phyloP scores from a whole-genome alignment of 2,797 vertebrate species.

The Odontamblyopus rebecca region DNA sequence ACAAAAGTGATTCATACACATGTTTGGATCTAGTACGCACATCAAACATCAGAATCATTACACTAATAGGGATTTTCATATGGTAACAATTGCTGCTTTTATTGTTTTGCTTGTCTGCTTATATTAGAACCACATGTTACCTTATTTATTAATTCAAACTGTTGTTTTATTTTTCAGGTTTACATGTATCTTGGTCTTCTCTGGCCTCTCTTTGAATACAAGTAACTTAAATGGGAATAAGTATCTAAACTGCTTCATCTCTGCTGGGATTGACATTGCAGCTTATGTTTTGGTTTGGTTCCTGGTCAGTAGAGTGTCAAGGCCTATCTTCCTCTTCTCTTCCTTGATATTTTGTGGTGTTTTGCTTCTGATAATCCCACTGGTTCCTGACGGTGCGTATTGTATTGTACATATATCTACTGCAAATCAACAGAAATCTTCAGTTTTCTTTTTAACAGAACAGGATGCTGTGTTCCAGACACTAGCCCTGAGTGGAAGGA shows the following conservation, averaged over 20 bases:
- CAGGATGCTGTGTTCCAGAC: conserved; percentile 62
- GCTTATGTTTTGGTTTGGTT: conserved; percentile 38
- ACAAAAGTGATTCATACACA: conserved; percentile 24
- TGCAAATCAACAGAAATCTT: neutral
- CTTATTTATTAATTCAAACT: neutral
- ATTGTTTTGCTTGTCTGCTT: neutral
- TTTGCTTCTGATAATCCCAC: conserved; percentile 49
- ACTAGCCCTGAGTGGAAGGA: conserved; percentile 82
- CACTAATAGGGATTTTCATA: conserved; percentile 42
- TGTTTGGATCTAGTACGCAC: conserved; percentile 58
- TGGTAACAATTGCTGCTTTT: conserved; percentile 49
- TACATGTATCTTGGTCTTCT: conserved; percentile 42
- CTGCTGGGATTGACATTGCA: conserved; percentile 48
- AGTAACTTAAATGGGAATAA: conserved; percentile 60
- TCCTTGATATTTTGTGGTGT: conserved; percentile 45
- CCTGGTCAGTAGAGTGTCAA: conserved; percentile 30
- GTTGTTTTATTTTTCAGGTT: conserved; percentile 27
- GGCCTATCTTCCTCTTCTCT: conserved; percentile 42
- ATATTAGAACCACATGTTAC: too few relatives aligned
- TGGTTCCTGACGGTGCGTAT: conserved; percentile 52
- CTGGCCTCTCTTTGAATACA: conserved; percentile 62
- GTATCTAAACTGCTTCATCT: conserved; percentile 66
- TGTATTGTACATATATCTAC: neutral
- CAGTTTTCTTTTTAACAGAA: conserved; percentile 57
- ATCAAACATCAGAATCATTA: conserved; percentile 60